phyloP scores from a whole-genome alignment of 2,888 invertebrate genomes.

The Apomyelois bistriatella region DNA sequence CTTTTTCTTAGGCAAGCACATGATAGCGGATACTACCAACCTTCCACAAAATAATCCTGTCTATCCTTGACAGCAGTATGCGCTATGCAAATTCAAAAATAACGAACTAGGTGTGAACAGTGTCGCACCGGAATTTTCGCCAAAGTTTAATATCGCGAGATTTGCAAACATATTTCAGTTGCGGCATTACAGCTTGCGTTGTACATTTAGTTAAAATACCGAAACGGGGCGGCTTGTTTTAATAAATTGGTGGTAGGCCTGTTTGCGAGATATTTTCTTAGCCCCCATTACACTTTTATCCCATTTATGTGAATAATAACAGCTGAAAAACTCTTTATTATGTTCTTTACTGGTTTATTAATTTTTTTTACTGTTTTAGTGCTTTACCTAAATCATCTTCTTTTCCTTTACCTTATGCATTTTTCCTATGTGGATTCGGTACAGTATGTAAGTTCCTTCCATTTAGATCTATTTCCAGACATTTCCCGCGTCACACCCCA shows the following conservation, averaged over 20 bases:
- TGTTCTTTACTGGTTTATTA: background rate
- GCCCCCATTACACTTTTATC: background rate
- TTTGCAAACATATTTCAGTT: slow-evolving; percentile 9
- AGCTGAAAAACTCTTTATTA: background rate
- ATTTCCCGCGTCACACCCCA: too few relatives aligned
- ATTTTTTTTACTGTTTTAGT: background rate
- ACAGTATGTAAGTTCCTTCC: too few relatives aligned
- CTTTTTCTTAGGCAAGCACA: too few relatives aligned
- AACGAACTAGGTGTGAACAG: slow-evolving; percentile 7
- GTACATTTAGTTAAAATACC: background rate
- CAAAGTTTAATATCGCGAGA: slow-evolving; percentile 6
- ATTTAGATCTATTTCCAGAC: too few relatives aligned
- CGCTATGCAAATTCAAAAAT: slow-evolving; percentile 5
- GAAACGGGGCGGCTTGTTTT: background rate
- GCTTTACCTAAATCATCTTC: too few relatives aligned
- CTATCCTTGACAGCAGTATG: background rate
- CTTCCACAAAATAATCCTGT: background rate
- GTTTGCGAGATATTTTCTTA: background rate
- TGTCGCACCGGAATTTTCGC: background rate
- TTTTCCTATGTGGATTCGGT: too few relatives aligned
- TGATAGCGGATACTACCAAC: background rate
- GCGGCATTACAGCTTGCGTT: background rate
- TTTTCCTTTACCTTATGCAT: too few relatives aligned
- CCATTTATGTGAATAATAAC: background rate
- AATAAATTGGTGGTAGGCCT: background rate